These are phyloP conservation scores for Tipula confusa DNA, from an alignment of 2,888 invertebrate genomes.

Conservation along the genomic window DNA sequence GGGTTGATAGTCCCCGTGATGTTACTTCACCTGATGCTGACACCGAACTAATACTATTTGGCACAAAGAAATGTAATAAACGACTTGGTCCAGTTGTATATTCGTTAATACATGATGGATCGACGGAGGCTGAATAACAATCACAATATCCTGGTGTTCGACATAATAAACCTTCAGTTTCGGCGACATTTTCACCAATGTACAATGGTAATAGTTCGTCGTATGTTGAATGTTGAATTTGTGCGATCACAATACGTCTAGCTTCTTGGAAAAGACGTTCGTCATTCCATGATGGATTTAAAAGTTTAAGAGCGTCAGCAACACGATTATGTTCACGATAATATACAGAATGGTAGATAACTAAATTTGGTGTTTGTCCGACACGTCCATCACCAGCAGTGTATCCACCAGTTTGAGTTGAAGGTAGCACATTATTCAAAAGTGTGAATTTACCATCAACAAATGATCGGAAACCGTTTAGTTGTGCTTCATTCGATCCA, in stretches of 20 bases:
- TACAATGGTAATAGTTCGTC: constrained; percentile 55
- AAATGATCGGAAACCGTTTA: constrained; percentile 61
- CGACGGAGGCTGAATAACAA: constrained; percentile 44
- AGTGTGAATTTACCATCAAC: constrained; percentile 64
- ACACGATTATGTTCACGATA: constrained; percentile 54
- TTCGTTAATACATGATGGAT: constrained; percentile 57
- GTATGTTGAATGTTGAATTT: constrained; percentile 53
- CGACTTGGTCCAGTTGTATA: constrained; percentile 74
- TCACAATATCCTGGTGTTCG: neutral
- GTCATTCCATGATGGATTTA: constrained; percentile 55
- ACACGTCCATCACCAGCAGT: constrained; percentile 58
- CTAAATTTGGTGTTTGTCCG: constrained; percentile 51
- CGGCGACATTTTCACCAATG: constrained; percentile 48
- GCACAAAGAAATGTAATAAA: constrained; percentile 65
- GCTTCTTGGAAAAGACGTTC: constrained; percentile 53
- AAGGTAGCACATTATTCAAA: constrained; percentile 56
- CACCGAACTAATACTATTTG: neutral
- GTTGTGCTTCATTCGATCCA: constrained; percentile 65
- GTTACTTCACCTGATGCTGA: neutral
- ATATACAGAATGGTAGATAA: constrained; percentile 51
- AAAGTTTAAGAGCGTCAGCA: constrained; percentile 46
- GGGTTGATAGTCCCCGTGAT: neutral
- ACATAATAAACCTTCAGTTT: constrained; percentile 44
- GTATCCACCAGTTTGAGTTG: constrained; percentile 68
- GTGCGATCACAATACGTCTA: constrained; percentile 51